phyloP scores from a whole-genome alignment of 2,888 invertebrate species.

The Trachelus iudaicus region DNA sequence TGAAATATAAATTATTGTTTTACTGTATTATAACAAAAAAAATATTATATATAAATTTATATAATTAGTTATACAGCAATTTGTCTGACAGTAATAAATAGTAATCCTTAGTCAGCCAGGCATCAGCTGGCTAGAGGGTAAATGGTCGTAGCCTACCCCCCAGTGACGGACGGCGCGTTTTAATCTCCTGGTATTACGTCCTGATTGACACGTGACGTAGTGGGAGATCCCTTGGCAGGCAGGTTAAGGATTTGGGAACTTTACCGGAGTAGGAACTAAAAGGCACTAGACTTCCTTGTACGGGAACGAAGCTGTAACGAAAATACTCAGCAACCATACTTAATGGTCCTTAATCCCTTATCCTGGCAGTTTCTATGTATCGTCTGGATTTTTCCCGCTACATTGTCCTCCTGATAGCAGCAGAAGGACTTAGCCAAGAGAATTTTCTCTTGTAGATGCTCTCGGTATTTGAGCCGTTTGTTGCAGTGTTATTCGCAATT shows the following conservation, averaged over 20 bases:
- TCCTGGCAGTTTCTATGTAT: not conserved
- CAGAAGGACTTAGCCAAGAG: not conserved
- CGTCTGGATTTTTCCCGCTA: not conserved
- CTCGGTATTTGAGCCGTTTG: conserved; percentile 56
- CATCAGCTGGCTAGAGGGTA: not conserved
- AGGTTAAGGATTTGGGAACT: not conserved
- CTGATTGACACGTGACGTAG: conserved; percentile 53
- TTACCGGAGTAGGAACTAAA: not conserved
- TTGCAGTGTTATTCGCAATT: conserved; percentile 65
- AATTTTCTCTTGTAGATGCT: not conserved
- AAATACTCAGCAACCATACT: not conserved
- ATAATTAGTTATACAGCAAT: not conserved
- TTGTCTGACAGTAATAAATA: not conserved
- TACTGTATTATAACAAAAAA: not conserved
- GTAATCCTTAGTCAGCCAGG: not conserved
- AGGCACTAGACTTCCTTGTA: not conserved
- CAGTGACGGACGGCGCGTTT: conserved; percentile 33
- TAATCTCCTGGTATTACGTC: conserved; percentile 51
- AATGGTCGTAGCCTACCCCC: not conserved
- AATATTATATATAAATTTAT: not conserved
- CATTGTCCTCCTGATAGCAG: not conserved
- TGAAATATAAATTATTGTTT: not conserved
- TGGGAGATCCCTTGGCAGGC: not conserved
- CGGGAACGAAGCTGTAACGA: not conserved
- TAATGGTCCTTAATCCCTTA: not conserved